phyloP scores from a whole-genome alignment of 2,888 invertebrate genomes.

The Eristalis intricaria region DNA sequence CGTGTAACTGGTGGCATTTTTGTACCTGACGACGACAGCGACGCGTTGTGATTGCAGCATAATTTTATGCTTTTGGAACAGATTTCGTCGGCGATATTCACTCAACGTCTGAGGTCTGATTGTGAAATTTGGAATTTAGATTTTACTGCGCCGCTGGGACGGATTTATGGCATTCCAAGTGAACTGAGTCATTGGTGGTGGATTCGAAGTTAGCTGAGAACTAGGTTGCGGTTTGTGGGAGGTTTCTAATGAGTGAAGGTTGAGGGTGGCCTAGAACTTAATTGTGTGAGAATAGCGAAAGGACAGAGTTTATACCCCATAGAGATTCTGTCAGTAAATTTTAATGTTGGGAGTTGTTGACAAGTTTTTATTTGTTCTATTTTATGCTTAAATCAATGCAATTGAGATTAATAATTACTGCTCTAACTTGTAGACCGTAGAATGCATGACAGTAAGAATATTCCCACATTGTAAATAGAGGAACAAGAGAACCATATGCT shows the following conservation, averaged over 20 bases:
- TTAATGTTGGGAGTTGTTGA: neutral
- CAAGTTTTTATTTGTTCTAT: too few relatives aligned
- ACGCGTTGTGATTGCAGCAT: slow-evolving; percentile 29
- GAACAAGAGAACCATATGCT: too few relatives aligned
- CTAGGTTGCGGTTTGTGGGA: neutral
- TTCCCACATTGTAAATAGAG: too few relatives aligned
- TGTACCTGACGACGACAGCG: neutral
- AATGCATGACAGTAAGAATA: too few relatives aligned
- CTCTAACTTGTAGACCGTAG: too few relatives aligned
- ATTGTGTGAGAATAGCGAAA: neutral
- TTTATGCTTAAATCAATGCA: too few relatives aligned
- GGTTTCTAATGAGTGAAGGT: neutral
- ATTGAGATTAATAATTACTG: too few relatives aligned
- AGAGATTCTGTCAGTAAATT: neutral
- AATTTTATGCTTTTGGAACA: slow-evolving; percentile 41
- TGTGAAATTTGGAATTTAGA: neutral
- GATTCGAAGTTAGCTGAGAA: neutral
- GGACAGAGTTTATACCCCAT: neutral
- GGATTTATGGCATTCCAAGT: neutral
- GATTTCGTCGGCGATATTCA: slow-evolving; percentile 3
- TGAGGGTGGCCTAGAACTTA: neutral
- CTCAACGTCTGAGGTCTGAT: slow-evolving; percentile 10
- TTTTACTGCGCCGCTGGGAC: neutral
- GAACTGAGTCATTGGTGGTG: neutral
- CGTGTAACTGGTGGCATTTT: slow-evolving; percentile 37